A percentile compares a stretch with the other conserved stretches of the same genome.
These are phyloP conservation scores for Nomia melanderi DNA, from an alignment of 1,140 invertebrate species.

Conservation along the genomic window DNA sequence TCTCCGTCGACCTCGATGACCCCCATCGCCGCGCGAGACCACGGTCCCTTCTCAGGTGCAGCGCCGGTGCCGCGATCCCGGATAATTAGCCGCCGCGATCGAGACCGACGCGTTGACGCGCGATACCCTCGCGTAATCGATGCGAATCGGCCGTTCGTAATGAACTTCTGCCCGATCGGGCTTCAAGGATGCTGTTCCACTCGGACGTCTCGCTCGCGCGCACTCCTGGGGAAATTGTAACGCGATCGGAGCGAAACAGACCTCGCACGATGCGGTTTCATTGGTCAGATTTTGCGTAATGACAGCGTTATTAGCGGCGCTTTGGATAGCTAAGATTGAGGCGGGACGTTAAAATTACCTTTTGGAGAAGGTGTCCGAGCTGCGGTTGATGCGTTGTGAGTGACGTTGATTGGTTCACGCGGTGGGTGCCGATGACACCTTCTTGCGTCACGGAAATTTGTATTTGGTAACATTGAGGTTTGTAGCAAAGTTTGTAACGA, in stretches of 20 bases:
- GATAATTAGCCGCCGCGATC: conserved; percentile 38
- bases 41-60: conserved; percentile 20
- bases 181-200: not conserved
- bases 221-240: not conserved
- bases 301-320: not conserved
- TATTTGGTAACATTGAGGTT: too few relatives aligned
- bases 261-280: not conserved
- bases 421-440: too few relatives aligned
- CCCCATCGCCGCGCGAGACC: conserved; percentile 27
- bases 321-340: not conserved
- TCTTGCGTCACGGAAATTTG: too few relatives aligned
- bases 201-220: not conserved
- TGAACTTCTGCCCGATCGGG: not conserved
- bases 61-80: not conserved
- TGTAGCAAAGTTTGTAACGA: too few relatives aligned
- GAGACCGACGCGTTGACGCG: conserved; percentile 33
- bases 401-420: too few relatives aligned
- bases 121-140: conserved; percentile 22
- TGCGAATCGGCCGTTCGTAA: conserved; percentile 3
- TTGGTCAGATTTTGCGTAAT: not conserved
- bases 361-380: too few relatives aligned
- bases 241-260: not conserved
- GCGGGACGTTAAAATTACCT: not conserved
- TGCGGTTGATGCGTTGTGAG: too few relatives aligned
- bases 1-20: conserved; percentile 36